Base-by-base conservation (phyloP, 2,113 vertebrate genomes). In the Petrocephalus zakoni region DNA sequence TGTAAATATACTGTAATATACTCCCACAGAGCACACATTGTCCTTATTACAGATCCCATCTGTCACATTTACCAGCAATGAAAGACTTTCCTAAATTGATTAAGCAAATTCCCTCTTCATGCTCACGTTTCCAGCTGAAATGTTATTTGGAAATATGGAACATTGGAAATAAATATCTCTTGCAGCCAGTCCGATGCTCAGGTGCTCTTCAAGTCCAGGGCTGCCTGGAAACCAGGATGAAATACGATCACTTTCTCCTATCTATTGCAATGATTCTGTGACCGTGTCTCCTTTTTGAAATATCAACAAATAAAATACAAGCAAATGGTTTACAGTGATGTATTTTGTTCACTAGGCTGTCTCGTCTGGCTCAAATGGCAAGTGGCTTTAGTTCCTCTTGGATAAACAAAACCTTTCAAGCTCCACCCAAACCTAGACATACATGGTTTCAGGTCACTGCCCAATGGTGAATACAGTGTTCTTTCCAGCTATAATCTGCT, bases 381-480 rank as follows among this genome's bases (percentile, higher is more conserved):
- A 46, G 22, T 0, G 21, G 19, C 19, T n/a, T 83, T n/a, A 10
- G 81, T 83, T 83, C 46, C 81, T 83, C 81, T 83, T 83, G 47
- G 81, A 49, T 34, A 83, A 47, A 49, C 21, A 83, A 49, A 22
- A 22, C 81, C 81, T 46, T 83, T 68, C 61, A 68, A 21, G 81
- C n/a, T n/a, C 46, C 81, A 0, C 46, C 46, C 82, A 52, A 85
- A 25, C 82, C 8, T 47, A 25, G 82, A 78, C 37, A 2, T 52
- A 25, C n/a, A 22, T 85, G 49, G 82, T 15, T 85, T 85, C 46
- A 85, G 82, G 82, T 85, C 82, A 85, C 46, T 85, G 47, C 19
- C 51, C 82, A 85, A 85, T 49, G n/a, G 82, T 52, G 47, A 85
- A 52, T 51, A 25, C 46, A 52, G 49, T 51, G 52, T 85, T 52